A percentile compares a stretch with the other conserved stretches of the same genome.
These are phyloP conservation scores for Psittacula echo DNA, from an alignment of 2,797 vertebrate species.

Conservation along the genomic window DNA sequence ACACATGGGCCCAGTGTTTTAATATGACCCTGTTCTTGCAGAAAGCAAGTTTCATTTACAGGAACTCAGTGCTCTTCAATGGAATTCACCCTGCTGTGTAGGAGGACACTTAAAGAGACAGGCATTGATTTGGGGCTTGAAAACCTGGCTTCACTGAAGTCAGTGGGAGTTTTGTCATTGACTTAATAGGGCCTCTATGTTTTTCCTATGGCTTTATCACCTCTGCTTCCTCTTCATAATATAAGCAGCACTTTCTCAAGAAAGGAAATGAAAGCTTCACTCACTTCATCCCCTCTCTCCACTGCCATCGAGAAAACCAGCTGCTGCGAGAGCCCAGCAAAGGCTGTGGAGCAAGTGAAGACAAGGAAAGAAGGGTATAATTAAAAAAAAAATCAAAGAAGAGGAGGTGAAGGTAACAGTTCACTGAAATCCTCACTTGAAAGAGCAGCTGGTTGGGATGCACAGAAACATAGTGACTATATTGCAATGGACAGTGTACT, in stretches of 20 bases:
- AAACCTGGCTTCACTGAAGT: conserved; percentile 35
- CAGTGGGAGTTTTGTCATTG: conserved; percentile 35
- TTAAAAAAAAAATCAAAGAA: background rate
- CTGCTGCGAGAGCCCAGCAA: conserved; percentile 10
- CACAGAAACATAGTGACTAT: background rate
- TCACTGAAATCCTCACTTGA: background rate
- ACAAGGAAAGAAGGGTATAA: background rate
- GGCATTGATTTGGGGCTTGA: conserved; percentile 42
- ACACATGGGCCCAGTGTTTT: conserved; percentile 38
- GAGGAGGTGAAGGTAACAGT: background rate
- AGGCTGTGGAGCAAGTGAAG: background rate
- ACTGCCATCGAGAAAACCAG: conserved; percentile 41
- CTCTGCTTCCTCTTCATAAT: conserved; percentile 40
- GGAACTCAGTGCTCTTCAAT: conserved; percentile 69
- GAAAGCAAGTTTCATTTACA: conserved; percentile 66
- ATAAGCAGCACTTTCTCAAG: conserved; percentile 62
- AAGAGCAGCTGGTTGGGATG: background rate
- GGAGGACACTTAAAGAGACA: conserved; percentile 72
- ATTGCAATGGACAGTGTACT: background rate
- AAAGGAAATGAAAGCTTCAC: conserved; percentile 66
- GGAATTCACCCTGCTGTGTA: conserved; percentile 72
- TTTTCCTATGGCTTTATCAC: conserved; percentile 49
- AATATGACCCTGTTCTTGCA: conserved; percentile 63
- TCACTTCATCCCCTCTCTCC: conserved; percentile 48
- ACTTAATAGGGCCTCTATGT: conserved; percentile 1